Evolutionary conservation across 2,888 invertebrate genomes (phyloP).

Genomic region (Scaptodrosophila latifasciaeformis): DNA sequence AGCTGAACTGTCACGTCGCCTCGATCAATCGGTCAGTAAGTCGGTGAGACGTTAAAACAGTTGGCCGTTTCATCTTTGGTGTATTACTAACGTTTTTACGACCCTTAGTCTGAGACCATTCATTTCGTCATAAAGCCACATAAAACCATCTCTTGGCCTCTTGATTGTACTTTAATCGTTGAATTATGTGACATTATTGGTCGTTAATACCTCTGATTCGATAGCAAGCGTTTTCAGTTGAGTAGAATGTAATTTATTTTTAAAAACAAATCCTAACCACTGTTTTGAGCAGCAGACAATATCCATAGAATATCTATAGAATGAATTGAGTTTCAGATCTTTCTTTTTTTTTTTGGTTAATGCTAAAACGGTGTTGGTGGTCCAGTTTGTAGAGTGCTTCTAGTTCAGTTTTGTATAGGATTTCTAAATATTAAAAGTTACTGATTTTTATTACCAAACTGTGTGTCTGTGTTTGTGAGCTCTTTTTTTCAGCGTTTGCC

Average conservation of each 20-base stretch:
- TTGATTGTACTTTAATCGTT: slow-evolving; percentile 53
- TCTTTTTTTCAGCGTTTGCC: slow-evolving; percentile 53
- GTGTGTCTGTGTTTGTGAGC: too few relatives aligned
- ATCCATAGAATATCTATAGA: slow-evolving; percentile 33
- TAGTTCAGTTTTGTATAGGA: slow-evolving; percentile 24
- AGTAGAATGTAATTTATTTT: slow-evolving; percentile 60
- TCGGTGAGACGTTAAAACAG: not conserved
- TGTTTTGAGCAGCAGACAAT: slow-evolving; percentile 17
- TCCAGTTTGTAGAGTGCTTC: slow-evolving; percentile 20
- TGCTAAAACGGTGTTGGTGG: slow-evolving; percentile 46
- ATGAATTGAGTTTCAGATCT: slow-evolving; percentile 23
- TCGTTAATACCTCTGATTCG: slow-evolving; percentile 43
- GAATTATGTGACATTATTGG: slow-evolving; percentile 67
- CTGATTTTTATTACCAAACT: slow-evolving; percentile 48
- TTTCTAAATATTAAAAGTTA: slow-evolving; percentile 29
- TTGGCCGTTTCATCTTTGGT: slow-evolving; percentile 12
- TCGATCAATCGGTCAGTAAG: slow-evolving; percentile 19
- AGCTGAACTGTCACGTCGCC: slow-evolving; percentile 13
- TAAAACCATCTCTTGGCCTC: slow-evolving; percentile 35
- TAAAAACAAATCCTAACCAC: slow-evolving; percentile 20
- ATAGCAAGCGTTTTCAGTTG: slow-evolving; percentile 49
- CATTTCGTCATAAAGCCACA: slow-evolving; percentile 17
- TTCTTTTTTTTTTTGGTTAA: slow-evolving; percentile 2
- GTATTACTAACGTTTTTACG: slow-evolving; percentile 35
- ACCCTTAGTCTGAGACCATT: slow-evolving; percentile 4